phyloP scores from a whole-genome alignment of 64 coral and sea anemone genomes.

The Actinia tenebrosa region DNA sequence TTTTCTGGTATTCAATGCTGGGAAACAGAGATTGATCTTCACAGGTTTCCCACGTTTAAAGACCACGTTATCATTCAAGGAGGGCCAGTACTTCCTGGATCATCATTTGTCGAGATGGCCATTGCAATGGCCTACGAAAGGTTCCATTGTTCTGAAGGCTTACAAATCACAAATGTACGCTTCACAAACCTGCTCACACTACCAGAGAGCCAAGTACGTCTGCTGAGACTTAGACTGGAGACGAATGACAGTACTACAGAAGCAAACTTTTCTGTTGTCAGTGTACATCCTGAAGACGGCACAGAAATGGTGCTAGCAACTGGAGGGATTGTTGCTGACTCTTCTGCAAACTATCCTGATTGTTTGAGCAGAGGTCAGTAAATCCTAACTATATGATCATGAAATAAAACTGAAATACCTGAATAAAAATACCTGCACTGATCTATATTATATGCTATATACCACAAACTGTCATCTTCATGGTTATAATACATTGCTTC shows the following conservation, averaged over 20 bases:
- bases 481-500: too few species aligned
- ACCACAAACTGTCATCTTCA: too few species aligned
- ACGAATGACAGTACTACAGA: constrained; percentile 10
- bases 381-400: background rate
- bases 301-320: constrained; percentile 56
- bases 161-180: constrained; percentile 49
- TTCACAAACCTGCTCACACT: constrained; percentile 68
- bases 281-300: constrained; percentile 39
- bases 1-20: constrained; percentile 66
- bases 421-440: too few species aligned
- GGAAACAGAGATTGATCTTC: constrained; percentile 71
- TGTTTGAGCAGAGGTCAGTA: background rate
- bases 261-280: constrained; percentile 31
- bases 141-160: constrained; percentile 23
- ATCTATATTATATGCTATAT: too few species aligned
- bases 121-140: constrained; percentile 80
- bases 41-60: constrained; percentile 60
- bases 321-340: constrained; percentile 24
- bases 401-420: too few species aligned
- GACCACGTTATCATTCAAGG: constrained; percentile 66
- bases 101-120: constrained; percentile 68
- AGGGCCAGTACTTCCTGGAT: constrained; percentile 66
- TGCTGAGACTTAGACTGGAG: constrained; percentile 54
- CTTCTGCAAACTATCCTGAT: background rate
- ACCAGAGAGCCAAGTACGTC: constrained; percentile 61